Evolutionary conservation across 2,888 invertebrate genomes (phyloP), one percentile per base, ranked within the genome.

Genomic region (Aporophyla nigra): DNA sequence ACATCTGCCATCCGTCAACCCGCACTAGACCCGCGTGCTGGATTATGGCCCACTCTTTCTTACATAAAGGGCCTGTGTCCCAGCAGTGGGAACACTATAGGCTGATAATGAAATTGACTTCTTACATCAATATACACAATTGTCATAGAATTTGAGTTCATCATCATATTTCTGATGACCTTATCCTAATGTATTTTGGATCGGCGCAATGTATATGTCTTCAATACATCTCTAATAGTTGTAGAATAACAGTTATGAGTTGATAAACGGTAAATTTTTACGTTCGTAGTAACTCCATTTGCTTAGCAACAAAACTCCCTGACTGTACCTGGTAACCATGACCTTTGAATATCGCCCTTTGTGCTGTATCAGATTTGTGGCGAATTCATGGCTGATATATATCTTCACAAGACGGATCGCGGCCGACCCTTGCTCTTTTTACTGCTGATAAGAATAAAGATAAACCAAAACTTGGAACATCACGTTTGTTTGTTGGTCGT

Each of bases 321-420:
- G 54, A 54, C n/a, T 43, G 12, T 74, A 72, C 56, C 71, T 75
- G 54, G 53, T 71, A 27, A 76, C 76, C 66, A 65, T 88, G 86
- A 88, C 87, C 86, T 87, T 88, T 88, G 53, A 76, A 66, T 59
- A 59, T n/a, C 46, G 68, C 78, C 76, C 80, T 85, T 80, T 71
- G 27, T 72, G 54, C 53, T 74, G 67, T 84, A 87, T 82, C 77
- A 76, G 81, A 78, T 87, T 88, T 74, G 80, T 83, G 71, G 71
- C 69, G 68, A 82, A 85, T 83, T 78, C 80, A 81, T 72, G 76
- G 86, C 76, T 62, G 87, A 79, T 80, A 80, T 76, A 78, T 67
- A 87, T 84, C 88, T 66, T 59, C 10, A 14, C 53, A 83, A 87
- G 81, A 87, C 74, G 80, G 58, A 88, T 87, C 70, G 85, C 46